Evolutionary conservation across 2,797 vertebrate species (phyloP).

Genomic region (Acrossocheilus fasciatus): DNA sequence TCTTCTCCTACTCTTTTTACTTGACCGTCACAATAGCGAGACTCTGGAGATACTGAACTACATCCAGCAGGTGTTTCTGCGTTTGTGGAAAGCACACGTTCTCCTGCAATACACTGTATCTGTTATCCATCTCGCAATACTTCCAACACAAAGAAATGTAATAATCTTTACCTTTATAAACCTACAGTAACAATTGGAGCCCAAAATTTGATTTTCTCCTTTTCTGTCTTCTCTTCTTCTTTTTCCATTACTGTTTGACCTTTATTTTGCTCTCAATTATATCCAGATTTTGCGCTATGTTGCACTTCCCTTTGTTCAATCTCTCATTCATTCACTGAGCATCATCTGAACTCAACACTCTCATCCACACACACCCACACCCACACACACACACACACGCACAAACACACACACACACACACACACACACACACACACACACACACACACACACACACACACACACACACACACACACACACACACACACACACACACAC

Average conservation of each 20-base stretch:
- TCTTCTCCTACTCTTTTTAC: not conserved
- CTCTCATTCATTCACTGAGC: slow-evolving; percentile 17
- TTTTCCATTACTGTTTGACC: slow-evolving; percentile 33
- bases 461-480: not conserved
- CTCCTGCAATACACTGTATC: not conserved
- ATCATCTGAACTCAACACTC: slow-evolving; percentile 17
- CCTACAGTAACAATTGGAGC: slow-evolving; percentile 6
- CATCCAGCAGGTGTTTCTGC: not conserved
- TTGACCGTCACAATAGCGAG: not conserved
- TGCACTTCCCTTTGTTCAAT: slow-evolving; percentile 27
- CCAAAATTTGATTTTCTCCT: slow-evolving; percentile 35
- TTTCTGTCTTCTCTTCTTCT: slow-evolving; percentile 11
- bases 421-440: not conserved
- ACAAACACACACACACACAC: slow-evolving; percentile 2
- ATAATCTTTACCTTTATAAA: slow-evolving; percentile 38
- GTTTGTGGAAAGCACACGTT: slow-evolving; percentile 7
- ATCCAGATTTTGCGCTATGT: slow-evolving; percentile 37
- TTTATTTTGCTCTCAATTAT: slow-evolving; percentile 47
- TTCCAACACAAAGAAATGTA: slow-evolving; percentile 32
- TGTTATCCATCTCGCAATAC: slow-evolving; percentile 26
- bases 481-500: not conserved
- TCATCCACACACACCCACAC: not conserved
- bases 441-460: not conserved
- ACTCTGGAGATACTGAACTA: not conserved
- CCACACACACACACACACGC: not conserved